phyloP scores from a whole-genome alignment of 2,888 invertebrate species.

The Tiphia femorata region DNA sequence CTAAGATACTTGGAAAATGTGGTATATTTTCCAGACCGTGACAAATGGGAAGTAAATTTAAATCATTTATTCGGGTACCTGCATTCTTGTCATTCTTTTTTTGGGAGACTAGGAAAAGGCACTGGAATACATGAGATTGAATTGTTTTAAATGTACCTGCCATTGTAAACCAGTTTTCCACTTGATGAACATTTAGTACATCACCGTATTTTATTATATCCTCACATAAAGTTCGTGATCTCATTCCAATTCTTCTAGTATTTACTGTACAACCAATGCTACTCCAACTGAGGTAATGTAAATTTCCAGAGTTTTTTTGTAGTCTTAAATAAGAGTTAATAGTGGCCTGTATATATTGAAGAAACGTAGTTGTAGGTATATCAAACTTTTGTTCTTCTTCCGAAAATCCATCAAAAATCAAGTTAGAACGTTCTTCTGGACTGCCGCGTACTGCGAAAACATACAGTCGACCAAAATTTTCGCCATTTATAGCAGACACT shows the following conservation, averaged over 20 bases:
- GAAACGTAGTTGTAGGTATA: constrained; percentile 56
- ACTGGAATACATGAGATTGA: constrained; percentile 71
- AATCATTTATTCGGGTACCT: constrained; percentile 67
- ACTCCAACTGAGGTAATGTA: constrained; percentile 74
- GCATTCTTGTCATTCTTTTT: constrained; percentile 69
- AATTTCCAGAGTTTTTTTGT: constrained; percentile 73
- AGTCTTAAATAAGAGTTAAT: constrained; percentile 82
- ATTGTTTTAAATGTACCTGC: constrained; percentile 70
- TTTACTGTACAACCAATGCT: constrained; percentile 73
- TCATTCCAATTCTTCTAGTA: constrained; percentile 72
- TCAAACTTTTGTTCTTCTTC: constrained; percentile 62
- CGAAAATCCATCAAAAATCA: constrained; percentile 60
- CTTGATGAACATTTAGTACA: constrained; percentile 63
- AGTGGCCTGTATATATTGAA: constrained; percentile 82
- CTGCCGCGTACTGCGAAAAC: constrained; percentile 64
- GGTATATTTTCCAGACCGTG: constrained; percentile 80
- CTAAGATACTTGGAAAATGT: constrained; percentile 82
- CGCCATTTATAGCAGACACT: constrained; percentile 61
- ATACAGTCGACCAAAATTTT: constrained; percentile 63
- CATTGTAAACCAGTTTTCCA: constrained; percentile 70
- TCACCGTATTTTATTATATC: constrained; percentile 68
- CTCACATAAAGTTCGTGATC: constrained; percentile 74
- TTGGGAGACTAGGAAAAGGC: constrained; percentile 71
- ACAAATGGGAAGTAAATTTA: constrained; percentile 71
- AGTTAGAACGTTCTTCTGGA: constrained; percentile 58